Percentiles rank a stretch among this genome's conserved stretches.
These are phyloP conservation scores for Schizopygopsis pylzovi DNA, from an alignment of 2,797 vertebrate species.

Conservation along the genomic window DNA sequence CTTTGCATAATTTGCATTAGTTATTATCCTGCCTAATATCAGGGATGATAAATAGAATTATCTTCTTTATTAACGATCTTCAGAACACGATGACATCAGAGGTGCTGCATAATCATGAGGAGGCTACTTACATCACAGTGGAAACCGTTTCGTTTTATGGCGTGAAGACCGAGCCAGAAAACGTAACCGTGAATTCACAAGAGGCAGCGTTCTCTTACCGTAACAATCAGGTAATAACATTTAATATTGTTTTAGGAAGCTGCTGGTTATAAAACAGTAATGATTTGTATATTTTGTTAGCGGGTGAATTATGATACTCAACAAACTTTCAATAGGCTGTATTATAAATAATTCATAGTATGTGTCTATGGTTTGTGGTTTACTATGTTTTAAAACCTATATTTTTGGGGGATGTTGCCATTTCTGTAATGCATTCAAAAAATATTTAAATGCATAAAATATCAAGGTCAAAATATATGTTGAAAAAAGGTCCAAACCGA, in stretches of 20 bases:
- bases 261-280: background rate
- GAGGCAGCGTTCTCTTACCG: conserved; percentile 80
- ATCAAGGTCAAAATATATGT: background rate
- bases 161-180: conserved; percentile 74
- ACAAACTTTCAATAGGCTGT: too few species aligned
- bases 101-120: conserved; percentile 74
- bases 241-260: background rate
- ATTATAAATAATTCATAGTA: background rate
- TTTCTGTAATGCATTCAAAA: background rate
- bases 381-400: background rate
- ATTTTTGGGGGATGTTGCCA: background rate
- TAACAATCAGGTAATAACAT: conserved; percentile 76
- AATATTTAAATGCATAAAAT: background rate
- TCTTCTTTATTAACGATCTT: background rate
- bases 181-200: conserved; percentile 81
- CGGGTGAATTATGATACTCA: background rate
- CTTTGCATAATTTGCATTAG: background rate
- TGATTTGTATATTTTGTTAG: background rate
- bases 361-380: background rate
- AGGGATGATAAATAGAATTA: background rate
- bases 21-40: background rate
- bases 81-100: conserved; percentile 84
- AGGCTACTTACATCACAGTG: conserved; percentile 77
- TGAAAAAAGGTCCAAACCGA: background rate
- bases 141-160: conserved; percentile 81